Conservation (phyloP, 2,888 invertebrate species). For the Synergus umbraculus region DNA sequence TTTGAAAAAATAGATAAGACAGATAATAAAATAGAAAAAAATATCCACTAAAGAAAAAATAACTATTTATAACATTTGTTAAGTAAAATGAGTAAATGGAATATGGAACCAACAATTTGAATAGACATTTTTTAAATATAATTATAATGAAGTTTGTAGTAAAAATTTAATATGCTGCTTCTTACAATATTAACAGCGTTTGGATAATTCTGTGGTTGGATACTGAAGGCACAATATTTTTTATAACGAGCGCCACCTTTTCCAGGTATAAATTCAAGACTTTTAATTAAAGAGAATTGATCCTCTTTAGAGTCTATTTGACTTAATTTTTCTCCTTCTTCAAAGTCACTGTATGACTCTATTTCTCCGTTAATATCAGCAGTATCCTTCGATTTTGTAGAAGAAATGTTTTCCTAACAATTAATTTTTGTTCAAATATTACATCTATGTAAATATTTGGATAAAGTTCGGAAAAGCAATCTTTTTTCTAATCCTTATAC, state of each 20-base stretch:
- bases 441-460: no score
- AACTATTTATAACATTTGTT: no score
- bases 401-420: neutral
- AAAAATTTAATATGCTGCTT: constrained; percentile 44
- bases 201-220: constrained; percentile 95
- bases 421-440: neutral
- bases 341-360: neutral
- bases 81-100: no score
- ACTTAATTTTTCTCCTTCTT: neutral
- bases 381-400: neutral
- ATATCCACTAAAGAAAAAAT: no score
- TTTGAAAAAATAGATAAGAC: no score
- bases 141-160: constrained; percentile 17
- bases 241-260: constrained; percentile 85
- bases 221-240: constrained; percentile 88
- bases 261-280: constrained; percentile 78
- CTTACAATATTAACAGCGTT: constrained; percentile 91
- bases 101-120: no score
- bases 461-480: neutral
- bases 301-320: neutral
- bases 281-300: neutral
- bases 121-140: no score
- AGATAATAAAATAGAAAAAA: no score
- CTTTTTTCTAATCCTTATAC: neutral
- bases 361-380: neutral